These are phyloP conservation scores for Panorpa germanica DNA, from an alignment of 2,888 invertebrate genomes.

Conservation along the genomic window DNA sequence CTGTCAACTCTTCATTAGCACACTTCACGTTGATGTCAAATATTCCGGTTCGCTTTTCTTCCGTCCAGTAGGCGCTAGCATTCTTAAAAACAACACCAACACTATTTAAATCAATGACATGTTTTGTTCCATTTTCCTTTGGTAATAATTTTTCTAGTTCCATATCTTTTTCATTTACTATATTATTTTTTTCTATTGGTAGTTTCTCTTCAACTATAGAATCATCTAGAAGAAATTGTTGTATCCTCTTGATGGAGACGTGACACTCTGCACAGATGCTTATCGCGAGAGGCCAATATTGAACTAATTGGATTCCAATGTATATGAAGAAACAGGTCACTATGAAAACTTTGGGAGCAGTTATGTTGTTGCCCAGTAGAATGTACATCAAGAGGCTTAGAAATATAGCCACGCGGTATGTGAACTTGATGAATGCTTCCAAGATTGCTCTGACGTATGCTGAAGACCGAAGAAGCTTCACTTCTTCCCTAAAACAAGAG, in stretches of 20 bases:
- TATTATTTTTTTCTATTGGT: slow-evolving; percentile 11
- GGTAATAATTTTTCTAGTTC: no score
- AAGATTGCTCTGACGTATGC: slow-evolving; percentile 47
- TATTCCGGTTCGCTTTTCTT: slow-evolving; percentile 13
- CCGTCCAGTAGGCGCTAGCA: slow-evolving; percentile 31
- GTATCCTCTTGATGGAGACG: slow-evolving; percentile 52
- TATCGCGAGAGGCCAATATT: slow-evolving; percentile 63
- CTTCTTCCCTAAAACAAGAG: slow-evolving; percentile 34
- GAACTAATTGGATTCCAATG: slow-evolving; percentile 55
- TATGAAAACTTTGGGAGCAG: slow-evolving; percentile 60
- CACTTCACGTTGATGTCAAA: slow-evolving; percentile 15
- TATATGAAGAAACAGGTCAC: slow-evolving; percentile 67
- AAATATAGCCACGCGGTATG: slow-evolving; percentile 62
- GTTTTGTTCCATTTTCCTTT: slow-evolving; percentile 11
- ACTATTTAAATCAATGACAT: slow-evolving; percentile 1
- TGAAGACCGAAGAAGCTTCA: slow-evolving; percentile 43
- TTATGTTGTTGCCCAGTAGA: slow-evolving; percentile 40
- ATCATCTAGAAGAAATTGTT: slow-evolving; percentile 39
- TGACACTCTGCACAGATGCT: slow-evolving; percentile 56
- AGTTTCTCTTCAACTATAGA: slow-evolving; percentile 16
- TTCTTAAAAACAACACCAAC: slow-evolving; percentile 22
- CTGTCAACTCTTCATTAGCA: slow-evolving; percentile 26
- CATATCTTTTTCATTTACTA: neutral
- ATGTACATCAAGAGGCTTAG: slow-evolving; percentile 52
- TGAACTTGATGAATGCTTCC: slow-evolving; percentile 53